Evolutionary conservation across 2,113 vertebrate species (phyloP).

Genomic region (Copsychus sechellarum): DNA sequence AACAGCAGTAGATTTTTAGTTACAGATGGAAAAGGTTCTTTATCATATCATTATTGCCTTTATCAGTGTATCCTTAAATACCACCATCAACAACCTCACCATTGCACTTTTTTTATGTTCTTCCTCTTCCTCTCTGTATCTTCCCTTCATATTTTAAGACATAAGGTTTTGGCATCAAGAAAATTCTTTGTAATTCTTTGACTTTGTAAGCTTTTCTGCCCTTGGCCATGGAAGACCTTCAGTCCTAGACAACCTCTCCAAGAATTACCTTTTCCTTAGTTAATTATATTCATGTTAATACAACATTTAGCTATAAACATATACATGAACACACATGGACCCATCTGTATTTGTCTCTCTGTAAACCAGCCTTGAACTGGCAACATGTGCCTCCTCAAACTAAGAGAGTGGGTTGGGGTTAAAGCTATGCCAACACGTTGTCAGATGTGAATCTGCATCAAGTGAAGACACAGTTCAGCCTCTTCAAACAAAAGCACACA

Average conservation of each 20-base stretch:
- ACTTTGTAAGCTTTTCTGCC: not conserved
- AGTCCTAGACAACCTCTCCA: not conserved
- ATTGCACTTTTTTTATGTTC: not conserved
- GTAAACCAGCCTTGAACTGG: not conserved
- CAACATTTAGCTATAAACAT: not conserved
- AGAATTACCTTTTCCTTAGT: not conserved
- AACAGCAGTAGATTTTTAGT: not conserved
- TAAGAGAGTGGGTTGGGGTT: not conserved
- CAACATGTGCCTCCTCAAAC: not conserved
- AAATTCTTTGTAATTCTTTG: not conserved
- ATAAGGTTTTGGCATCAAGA: not conserved
- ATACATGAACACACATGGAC: not conserved
- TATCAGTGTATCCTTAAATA: not conserved
- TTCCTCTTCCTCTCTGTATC: not conserved
- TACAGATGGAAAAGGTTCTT: not conserved
- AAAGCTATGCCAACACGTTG: not conserved
- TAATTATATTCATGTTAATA: not conserved
- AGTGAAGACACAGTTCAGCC: not conserved
- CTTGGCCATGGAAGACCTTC: not conserved
- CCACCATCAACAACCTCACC: not conserved
- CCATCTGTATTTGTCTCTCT: not conserved
- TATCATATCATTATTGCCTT: not conserved
- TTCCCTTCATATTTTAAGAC: not conserved
- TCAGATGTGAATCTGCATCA: not conserved
- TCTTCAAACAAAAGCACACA: not conserved